Evolutionary conservation across 1,140 invertebrate genomes (phyloP).

Genomic region (Eubasilissa regina): DNA sequence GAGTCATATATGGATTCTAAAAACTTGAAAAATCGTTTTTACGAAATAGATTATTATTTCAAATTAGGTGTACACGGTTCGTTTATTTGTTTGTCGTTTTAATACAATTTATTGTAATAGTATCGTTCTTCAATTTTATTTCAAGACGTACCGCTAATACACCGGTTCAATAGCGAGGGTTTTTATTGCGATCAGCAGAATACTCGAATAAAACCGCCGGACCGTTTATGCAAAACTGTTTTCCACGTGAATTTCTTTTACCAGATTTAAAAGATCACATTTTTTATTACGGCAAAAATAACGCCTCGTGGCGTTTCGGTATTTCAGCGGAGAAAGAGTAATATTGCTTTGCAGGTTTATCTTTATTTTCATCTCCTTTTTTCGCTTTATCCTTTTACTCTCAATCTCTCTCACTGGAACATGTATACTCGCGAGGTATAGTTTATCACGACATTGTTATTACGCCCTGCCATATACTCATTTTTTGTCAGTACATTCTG

Average conservation of each 20-base stretch:
- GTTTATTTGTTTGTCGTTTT: too few relatives aligned
- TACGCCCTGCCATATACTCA: conserved; percentile 17
- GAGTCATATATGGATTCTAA: too few relatives aligned
- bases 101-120: too few relatives aligned
- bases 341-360: conserved; percentile 34
- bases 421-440: conserved; percentile 24
- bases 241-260: conserved; percentile 26
- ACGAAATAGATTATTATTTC: background rate
- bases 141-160: too few relatives aligned
- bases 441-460: conserved; percentile 41
- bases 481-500: conserved; percentile 26
- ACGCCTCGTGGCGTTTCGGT: conserved; percentile 19
- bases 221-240: conserved; percentile 23
- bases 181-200: conserved; percentile 25
- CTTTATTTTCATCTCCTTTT: conserved; percentile 37
- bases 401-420: conserved; percentile 1
- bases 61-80: too few relatives aligned
- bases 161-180: background rate
- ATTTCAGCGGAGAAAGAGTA: conserved; percentile 29
- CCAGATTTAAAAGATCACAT: conserved; percentile 39
- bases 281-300: conserved; percentile 43
- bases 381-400: conserved; percentile 12
- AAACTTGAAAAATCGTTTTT: too few relatives aligned
- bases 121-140: too few relatives aligned
- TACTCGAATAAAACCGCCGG: conserved; percentile 21